Base-by-base conservation (phyloP, 2,797 vertebrate genomes). In the Delichon dasypus region DNA sequence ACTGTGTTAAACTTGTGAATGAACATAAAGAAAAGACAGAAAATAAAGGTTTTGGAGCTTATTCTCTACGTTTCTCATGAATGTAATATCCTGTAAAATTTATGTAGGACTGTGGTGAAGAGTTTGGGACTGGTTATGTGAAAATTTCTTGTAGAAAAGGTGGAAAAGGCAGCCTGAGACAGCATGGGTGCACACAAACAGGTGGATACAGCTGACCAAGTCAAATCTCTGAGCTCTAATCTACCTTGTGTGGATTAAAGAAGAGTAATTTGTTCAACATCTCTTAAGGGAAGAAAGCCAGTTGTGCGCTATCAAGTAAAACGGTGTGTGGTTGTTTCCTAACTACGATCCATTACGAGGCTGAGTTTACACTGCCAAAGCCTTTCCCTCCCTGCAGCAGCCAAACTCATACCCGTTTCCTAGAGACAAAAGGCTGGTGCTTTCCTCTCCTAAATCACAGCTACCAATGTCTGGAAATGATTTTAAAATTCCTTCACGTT, bases 241-340 rank as follows among this genome's bases (percentile, higher is more conserved):
- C 93, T 95, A 72, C 95, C 95, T 97, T 96, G 97, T 97, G 97
- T 97, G 97, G 90, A 96, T 97, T 96, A 96, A 97, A 96, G 90
- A 89, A 92, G 66, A 97, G 92, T 90, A 88, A 96, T 98, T 97
- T 97, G 97, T 96, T 97, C 92, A 81, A 92, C 94, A 75, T 97
- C 92, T 97, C 95, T 87, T 36, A 42, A 42, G 80, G 65, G 90
- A 95, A 85, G 90, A 54, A 90, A 93, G 86, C 94, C 96, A 83
- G 88, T 92, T 90, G 93, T 82, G 90, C 29, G 58, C 60, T 85
- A 26, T 89, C 88, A 61, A 88, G 89, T 79, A 47, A 92, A 94
- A 38, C 67, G 32, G 67, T 87, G 96, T 88, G 95, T 83, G 95
- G 95, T 85, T 92, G 86, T 94, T 96, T 95, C 96, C 96, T 94